These are phyloP conservation scores for Geotria australis DNA, from an alignment of 2,797 vertebrate species.

Conservation along the genomic window DNA sequence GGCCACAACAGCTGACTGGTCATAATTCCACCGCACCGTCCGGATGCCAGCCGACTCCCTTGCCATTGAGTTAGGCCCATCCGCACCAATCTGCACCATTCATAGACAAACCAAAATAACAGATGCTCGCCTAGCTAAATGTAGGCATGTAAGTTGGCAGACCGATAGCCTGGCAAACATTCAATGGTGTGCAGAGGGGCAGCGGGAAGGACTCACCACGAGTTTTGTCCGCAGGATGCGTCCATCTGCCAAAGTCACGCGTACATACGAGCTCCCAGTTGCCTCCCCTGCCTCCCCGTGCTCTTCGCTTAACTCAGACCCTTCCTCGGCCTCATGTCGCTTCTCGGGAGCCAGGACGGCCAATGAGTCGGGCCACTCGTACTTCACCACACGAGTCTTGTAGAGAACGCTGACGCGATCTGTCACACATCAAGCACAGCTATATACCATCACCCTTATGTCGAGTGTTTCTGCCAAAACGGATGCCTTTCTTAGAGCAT, in stretches of 20 bases:
- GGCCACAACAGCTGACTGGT: constrained; percentile 78
- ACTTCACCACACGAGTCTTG: constrained; percentile 43
- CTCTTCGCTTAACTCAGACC: not conserved
- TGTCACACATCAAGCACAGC: constrained; percentile 6
- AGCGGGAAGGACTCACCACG: constrained; percentile 27
- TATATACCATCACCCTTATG: not conserved
- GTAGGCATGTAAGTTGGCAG: no score
- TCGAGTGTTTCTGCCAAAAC: no score
- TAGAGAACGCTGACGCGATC: constrained; percentile 57
- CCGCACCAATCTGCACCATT: constrained; percentile 44
- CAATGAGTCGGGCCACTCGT: constrained; percentile 25
- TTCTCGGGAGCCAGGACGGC: constrained; percentile 12
- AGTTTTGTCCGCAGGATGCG: constrained; percentile 51
- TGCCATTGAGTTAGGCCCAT: constrained; percentile 63
- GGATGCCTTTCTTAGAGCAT: no score
- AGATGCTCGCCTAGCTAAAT: no score
- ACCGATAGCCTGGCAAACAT: not conserved
- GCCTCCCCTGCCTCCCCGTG: constrained; percentile 1
- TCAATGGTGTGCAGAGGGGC: not conserved
- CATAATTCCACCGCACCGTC: constrained; percentile 51
- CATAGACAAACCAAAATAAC: no score
- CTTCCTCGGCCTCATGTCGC: not conserved
- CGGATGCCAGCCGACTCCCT: constrained; percentile 38
- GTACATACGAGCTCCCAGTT: constrained; percentile 53
- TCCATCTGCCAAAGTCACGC: constrained; percentile 46